Evolutionary conservation across 2,888 invertebrate genomes (phyloP), one percentile per base, ranked within the genome.

Genomic region (Auanema sp.): DNA sequence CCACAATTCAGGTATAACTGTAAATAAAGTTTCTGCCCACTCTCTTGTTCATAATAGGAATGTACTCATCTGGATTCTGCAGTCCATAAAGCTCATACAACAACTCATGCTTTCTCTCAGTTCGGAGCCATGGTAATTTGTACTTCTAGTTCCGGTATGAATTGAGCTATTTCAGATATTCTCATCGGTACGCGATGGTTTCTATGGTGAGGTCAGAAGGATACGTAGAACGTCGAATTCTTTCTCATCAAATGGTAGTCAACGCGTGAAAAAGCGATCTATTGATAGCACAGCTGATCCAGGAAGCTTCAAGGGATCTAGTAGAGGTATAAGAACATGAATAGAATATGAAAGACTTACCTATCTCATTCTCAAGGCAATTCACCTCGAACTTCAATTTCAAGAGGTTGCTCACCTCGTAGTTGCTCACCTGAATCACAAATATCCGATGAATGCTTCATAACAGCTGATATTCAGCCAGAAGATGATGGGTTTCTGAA

Each of bases 11-110:
- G 58, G 75, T 77, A 47, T 47, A 47, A 5, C 2, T 47, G 23
- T 47, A 18, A 18, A 47, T 52, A n/a, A 52, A 0, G 10, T 23
- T n/a, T 23, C 21, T 23, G 16, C 10, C 23, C 40, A 24, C 24
- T 52, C 33, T 33, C 8, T 5, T 33, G 33, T 8, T 33, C 40
- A 2, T 55, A 58, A 24, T 43, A 69, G 60, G 79, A 79, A 59
- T 79, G 79, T 60, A 65, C 77, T 23, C 71, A 79, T 53, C 60
- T 78, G 16, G 79, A 79, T 42, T 71, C 71, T 2, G 79, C 79
- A 11, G 79, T 79, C n/a, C 79, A 79, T 57, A 78, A 77, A 33
- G 72, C 77, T 4, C 76, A 77, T 60, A 74, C 70, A 12, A 79
- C 79, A 10, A 69, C 79, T 21, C 59, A 61, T 43, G 79, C 79